Conservation (phyloP, 1,140 invertebrate genomes). For the Leucophenga varia region DNA sequence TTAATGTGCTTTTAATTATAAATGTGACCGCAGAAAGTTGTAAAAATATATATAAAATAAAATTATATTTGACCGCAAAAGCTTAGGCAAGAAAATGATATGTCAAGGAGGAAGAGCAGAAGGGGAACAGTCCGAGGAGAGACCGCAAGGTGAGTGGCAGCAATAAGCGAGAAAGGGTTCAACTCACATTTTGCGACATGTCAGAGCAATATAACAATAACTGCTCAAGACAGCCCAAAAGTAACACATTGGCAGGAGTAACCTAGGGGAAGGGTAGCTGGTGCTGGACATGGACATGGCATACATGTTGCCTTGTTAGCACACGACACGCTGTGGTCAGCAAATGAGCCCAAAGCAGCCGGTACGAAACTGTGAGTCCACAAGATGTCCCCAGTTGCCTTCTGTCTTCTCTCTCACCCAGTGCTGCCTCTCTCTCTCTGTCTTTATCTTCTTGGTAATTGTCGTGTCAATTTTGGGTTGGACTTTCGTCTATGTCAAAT, state of each 20-base stretch:
- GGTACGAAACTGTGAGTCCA: too few relatives aligned
- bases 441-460: slow-evolving; percentile 38
- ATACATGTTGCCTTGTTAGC: slow-evolving; percentile 41
- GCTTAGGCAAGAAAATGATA: slow-evolving; percentile 31
- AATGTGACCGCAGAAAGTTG: too few relatives aligned
- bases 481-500: slow-evolving; percentile 45
- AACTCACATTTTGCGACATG: slow-evolving; percentile 30
- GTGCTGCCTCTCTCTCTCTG: too few relatives aligned
- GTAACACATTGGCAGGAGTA: slow-evolving; percentile 35
- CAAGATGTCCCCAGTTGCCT: too few relatives aligned
- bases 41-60: too few relatives aligned
- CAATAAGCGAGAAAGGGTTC: slow-evolving; percentile 22
- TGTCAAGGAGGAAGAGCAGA: background rate
- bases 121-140: slow-evolving; percentile 3
- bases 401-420: too few relatives aligned
- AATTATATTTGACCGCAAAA: slow-evolving; percentile 49
- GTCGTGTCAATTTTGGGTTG: slow-evolving; percentile 52
- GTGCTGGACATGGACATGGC: slow-evolving; percentile 24
- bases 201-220: slow-evolving; percentile 44
- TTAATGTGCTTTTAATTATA: slow-evolving; percentile 53
- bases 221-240: slow-evolving; percentile 52
- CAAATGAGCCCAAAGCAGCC: slow-evolving; percentile 33
- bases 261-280: background rate
- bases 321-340: slow-evolving; percentile 50
- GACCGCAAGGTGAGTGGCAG: slow-evolving; percentile 30